Evolutionary conservation across 2,888 invertebrate genomes (phyloP), one percentile per base, ranked within the genome.

Genomic region (Trypoxylon attenuatum): DNA sequence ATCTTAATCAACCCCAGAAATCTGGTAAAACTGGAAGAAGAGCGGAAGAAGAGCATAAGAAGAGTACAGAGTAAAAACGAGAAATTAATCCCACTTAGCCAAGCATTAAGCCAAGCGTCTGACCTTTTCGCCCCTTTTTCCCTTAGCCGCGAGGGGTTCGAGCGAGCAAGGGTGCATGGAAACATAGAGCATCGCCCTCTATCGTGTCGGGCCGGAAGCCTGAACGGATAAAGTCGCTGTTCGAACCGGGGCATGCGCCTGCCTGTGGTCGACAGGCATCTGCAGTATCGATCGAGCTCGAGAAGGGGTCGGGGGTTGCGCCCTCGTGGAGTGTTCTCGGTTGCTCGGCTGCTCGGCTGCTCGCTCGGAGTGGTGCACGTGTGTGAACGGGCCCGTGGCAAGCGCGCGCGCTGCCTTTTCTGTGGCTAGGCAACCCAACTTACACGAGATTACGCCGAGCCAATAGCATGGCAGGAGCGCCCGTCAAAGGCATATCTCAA

Each of bases 381-480:
- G 74, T 83, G 81, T 82, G 80, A 80, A 78, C 65, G 73, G 74
- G 73, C 52, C 81, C 69, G 57, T 56, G 42, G 47, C 39, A 15
- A 13, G 27, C 41, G 47, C 27, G 66, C 62, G 65, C 54, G 71
- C 52, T 66, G 73, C 80, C 80, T 13, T 13, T 13, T 84, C 84
- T 84, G 84, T 79, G 84, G 81, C 83, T 82, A 85, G 83, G 85
- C 84, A 84, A 85, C 82, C 84, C 78, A 82, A 84, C 85, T 83
- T 83, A 83, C 86, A 82, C 76, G 79, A 80, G 84, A 86, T 85
- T 84, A 85, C 79, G 74, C 63, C 65, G 81, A 82, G 81, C 84
- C 84, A 85, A 84, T 84, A 81, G 83, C 81, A 73, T 78, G 63
- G 78, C 80, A 79, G 82, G 76, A 77, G 76, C 80, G 78, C 78